These are phyloP conservation scores for Mormyrops boulengeri DNA, from an alignment of 2,797 vertebrate genomes.

Conservation along the genomic window DNA sequence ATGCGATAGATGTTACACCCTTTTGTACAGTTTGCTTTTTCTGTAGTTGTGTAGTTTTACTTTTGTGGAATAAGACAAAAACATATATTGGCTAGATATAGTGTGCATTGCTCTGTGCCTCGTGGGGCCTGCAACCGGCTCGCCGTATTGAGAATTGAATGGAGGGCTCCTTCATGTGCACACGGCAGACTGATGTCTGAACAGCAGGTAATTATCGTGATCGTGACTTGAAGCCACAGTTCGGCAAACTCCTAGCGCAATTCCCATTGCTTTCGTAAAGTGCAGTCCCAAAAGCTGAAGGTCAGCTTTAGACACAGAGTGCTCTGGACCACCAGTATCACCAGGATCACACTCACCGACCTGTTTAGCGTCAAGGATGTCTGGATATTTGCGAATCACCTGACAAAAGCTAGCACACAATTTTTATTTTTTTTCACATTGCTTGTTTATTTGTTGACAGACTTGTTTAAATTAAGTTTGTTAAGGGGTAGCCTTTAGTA, in stretches of 20 bases:
- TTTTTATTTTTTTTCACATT: background rate
- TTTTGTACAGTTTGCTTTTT: background rate
- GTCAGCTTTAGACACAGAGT: background rate
- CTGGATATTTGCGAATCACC: background rate
- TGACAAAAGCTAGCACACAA: background rate
- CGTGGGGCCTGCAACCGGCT: background rate
- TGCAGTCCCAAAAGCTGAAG: background rate
- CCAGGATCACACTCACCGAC: background rate
- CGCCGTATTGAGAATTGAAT: background rate
- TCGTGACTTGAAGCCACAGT: background rate
- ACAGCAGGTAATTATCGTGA: background rate
- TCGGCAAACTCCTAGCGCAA: background rate
- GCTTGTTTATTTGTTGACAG: background rate
- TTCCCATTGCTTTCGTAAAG: background rate
- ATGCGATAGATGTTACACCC: background rate
- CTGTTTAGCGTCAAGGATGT: background rate
- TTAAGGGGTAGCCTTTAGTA: constrained; percentile 15
- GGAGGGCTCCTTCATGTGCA: background rate
- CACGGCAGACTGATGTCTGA: background rate
- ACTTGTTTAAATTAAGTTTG: constrained; percentile 4
- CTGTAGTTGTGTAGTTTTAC: background rate
- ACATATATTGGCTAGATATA: background rate
- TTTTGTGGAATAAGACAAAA: background rate
- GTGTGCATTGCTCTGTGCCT: background rate
- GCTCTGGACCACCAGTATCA: background rate